Conservation (phyloP, 2,797 vertebrate genomes). For the Rhinatrema bivittatum region DNA sequence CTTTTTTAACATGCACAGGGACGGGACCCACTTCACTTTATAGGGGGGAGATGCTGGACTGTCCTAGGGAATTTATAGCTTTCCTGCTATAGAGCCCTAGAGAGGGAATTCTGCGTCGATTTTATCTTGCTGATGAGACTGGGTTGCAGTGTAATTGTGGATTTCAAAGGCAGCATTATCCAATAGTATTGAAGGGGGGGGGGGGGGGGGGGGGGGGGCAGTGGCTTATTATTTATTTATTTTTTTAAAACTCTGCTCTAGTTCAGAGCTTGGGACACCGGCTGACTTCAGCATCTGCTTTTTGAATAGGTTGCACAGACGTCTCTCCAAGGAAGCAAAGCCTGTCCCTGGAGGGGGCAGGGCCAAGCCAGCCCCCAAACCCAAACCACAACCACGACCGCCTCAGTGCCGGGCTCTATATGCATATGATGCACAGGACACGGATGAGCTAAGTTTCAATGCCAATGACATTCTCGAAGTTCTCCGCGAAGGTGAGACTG, state of each 20-base stretch:
- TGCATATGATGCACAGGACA: slow-evolving; percentile 76
- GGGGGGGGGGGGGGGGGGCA: background rate
- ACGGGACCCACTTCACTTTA: no score
- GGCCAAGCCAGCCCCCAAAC: slow-evolving; percentile 56
- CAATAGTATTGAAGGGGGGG: no score
- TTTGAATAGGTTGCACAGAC: slow-evolving; percentile 56
- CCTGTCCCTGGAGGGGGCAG: slow-evolving; percentile 54
- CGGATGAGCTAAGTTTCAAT: slow-evolving; percentile 77
- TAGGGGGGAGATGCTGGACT: no score
- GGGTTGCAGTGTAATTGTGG: no score
- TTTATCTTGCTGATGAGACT: no score
- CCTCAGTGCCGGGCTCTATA: slow-evolving; percentile 68
- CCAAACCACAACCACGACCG: slow-evolving; percentile 53
- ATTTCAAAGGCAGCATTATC: no score
- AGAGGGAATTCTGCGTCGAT: no score
- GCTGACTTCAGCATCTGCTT: background rate
- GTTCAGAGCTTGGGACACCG: background rate
- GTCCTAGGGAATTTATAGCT: no score
- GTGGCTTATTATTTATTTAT: background rate
- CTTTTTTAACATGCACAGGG: no score
- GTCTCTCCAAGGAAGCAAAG: slow-evolving; percentile 64
- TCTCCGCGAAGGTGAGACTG: slow-evolving; percentile 53
- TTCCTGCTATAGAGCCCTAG: no score
- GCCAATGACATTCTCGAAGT: slow-evolving; percentile 65
- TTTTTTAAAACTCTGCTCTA: background rate